phyloP scores from a whole-genome alignment of 2,797 vertebrate species.

The Aulostomus chinensis region DNA sequence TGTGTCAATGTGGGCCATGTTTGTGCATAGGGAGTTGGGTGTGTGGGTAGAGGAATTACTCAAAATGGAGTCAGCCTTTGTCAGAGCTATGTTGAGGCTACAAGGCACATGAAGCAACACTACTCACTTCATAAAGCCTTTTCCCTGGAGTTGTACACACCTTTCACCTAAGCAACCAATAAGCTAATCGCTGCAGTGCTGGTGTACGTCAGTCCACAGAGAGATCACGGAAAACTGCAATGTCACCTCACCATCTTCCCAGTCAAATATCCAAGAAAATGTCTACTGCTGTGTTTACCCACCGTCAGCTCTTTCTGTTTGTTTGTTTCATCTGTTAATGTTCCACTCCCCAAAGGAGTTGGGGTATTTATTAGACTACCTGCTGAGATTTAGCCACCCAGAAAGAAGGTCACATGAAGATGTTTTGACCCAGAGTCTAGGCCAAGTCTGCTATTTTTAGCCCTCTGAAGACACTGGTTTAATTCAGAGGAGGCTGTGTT shows the following conservation, averaged over 20 bases:
- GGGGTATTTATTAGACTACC: conserved; percentile 37
- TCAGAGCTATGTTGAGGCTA: conserved; percentile 18
- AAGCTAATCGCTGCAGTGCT: conserved; percentile 61
- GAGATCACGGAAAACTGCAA: conserved; percentile 30
- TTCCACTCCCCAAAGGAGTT: conserved; percentile 25
- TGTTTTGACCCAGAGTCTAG: conserved; percentile 30
- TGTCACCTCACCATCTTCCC: conserved; percentile 27
- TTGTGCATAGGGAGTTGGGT: conserved; percentile 49
- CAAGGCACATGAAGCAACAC: conserved; percentile 25
- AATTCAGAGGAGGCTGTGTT: conserved; percentile 7
- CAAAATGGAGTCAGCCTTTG: conserved; percentile 65
- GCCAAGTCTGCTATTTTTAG: conserved; percentile 30
- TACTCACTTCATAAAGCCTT: conserved; percentile 16
- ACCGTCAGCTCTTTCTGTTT: conserved; percentile 12
- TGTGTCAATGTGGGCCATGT: conserved; percentile 38
- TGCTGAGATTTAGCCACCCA: conserved; percentile 32
- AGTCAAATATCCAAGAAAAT: conserved; percentile 4
- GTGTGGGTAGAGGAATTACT: conserved; percentile 67
- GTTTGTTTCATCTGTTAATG: conserved; percentile 27
- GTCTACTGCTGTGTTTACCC: conserved; percentile 2
- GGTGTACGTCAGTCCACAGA: conserved; percentile 47
- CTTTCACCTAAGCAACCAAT: conserved; percentile 49
- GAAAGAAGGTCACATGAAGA: conserved; percentile 37
- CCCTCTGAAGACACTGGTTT: background rate
- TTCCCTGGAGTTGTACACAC: conserved; percentile 39